Base-by-base conservation (phyloP, 2,113 vertebrate genomes). In the Fregetta grallaria region DNA sequence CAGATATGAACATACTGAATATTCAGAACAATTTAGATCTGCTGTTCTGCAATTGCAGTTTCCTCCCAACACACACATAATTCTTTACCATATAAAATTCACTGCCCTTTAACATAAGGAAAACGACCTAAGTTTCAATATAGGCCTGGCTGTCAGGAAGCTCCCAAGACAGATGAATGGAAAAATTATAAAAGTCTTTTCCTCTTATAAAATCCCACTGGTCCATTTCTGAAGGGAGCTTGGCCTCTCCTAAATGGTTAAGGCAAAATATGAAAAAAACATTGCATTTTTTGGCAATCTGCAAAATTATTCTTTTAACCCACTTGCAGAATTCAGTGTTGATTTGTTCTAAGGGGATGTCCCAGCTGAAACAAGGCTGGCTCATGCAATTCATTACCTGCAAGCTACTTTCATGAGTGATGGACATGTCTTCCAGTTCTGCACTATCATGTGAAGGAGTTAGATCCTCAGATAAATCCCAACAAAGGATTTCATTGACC, bases 401-500 rank as follows among this genome's bases (percentile, higher is more conserved):
- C 55, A 88, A 76, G 61, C 68, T 71, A 38, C 29, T 53, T 70
- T 56, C 44, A 6, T 50, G 91, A 96, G 30, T 71, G 90, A 97
- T 42, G 66, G 85, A 79, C 32, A 29, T 45, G 61, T 34, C 70
- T 89, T 95, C 74, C 38, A 92, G 27, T 87, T 96, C 91, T 96
- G 83, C 90, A 86, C 52, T 81, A 82, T 92, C 86, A 92, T 23
- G 32, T 83, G 70, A 96, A 96, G 45, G 53, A 92, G 65, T 90
- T 42, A 95, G 81, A 90, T 61, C 40, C 62, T 90, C 88, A 86
- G 86, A 97, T 88, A 96, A 97, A 96, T 90, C 89, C 77, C 86
- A 93, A 96, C 95, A 96, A 95, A 97, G 78, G 62, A 96, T 97
- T 97, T 93, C 92, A 91, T 81, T 97, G 96, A 97, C 93, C 94